phyloP scores from a whole-genome alignment of 2,888 invertebrate species.

The Dasypogon diadema region DNA sequence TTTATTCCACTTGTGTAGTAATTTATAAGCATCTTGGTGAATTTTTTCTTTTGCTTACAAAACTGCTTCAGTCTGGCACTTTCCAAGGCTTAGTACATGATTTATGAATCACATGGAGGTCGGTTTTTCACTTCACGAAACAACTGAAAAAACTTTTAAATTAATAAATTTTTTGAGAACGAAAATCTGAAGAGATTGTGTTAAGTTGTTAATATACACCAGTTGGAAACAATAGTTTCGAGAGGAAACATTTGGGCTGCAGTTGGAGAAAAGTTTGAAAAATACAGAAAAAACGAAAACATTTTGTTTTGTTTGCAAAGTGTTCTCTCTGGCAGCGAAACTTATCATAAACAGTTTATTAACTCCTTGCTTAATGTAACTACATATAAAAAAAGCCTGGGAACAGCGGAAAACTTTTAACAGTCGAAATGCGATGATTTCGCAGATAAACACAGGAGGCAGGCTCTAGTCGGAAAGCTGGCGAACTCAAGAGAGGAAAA shows the following conservation, averaged over 20 bases:
- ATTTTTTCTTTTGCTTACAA: too few species aligned
- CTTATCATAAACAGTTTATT: conserved; percentile 42
- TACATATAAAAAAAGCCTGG: conserved; percentile 1
- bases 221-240: not conserved
- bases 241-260: not conserved
- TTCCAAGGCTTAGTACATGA: too few species aligned
- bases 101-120: not conserved
- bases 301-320: not conserved
- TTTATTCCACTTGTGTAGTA: too few species aligned
- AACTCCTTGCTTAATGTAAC: conserved; percentile 17
- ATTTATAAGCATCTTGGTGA: too few species aligned
- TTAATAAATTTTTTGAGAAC: not conserved
- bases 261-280: not conserved
- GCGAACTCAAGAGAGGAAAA: too few species aligned
- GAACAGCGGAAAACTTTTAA: conserved; percentile 31
- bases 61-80: too few species aligned
- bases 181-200: not conserved
- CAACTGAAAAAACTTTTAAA: not conserved
- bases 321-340: not conserved
- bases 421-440: conserved; percentile 33
- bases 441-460: conserved; percentile 17
- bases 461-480: not conserved
- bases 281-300: not conserved
- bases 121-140: not conserved
- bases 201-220: not conserved